A percentile compares a stretch with the other conserved stretches of the same genome.
Evolutionary conservation across 2,797 vertebrate genomes (phyloP).

Genomic region (Channallabes apus): DNA sequence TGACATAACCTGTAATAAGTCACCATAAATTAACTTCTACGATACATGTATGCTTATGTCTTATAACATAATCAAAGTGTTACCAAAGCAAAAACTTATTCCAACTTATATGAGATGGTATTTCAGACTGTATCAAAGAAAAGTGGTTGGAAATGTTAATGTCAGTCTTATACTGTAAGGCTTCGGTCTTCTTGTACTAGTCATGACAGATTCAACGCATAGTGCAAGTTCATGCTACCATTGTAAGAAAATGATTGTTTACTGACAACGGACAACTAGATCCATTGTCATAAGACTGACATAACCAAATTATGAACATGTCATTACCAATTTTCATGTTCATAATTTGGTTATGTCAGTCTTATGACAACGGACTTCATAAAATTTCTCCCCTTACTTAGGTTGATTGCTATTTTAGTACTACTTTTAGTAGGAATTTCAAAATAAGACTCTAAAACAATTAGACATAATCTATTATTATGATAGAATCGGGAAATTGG

Average conservation of each 20-base stretch:
- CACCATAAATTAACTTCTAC: not conserved
- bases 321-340: too few species aligned
- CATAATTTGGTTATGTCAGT: too few species aligned
- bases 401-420: not conserved
- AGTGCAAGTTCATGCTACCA: too few species aligned
- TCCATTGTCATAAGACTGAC: too few species aligned
- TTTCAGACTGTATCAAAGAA: not conserved
- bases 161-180: not conserved
- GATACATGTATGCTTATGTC: not conserved
- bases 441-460: not conserved
- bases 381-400: not conserved
- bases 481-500: not conserved
- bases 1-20: not conserved
- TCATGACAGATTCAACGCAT: too few species aligned
- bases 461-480: not conserved
- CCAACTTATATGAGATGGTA: not conserved
- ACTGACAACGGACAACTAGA: too few species aligned
- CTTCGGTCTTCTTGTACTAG: not conserved
- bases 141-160: not conserved
- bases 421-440: not conserved
- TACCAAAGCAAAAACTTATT: not conserved
- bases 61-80: not conserved
- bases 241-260: too few species aligned
- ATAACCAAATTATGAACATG: too few species aligned
- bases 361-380: too few species aligned